Percentiles rank a stretch among this genome's conserved stretches.
phyloP scores from a whole-genome alignment of 1,140 invertebrate species.

The Drosophila novamexicana region DNA sequence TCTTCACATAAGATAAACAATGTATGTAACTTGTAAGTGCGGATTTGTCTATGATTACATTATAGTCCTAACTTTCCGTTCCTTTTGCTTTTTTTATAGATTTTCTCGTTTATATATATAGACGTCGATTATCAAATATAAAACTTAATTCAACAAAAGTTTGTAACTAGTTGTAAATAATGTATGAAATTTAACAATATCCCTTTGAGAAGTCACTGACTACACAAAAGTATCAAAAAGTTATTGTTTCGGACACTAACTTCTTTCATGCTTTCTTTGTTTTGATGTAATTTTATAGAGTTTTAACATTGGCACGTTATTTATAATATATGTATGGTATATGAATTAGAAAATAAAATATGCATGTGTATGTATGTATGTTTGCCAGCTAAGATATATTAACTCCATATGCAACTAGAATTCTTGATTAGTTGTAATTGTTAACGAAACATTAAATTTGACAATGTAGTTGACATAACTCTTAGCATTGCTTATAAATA shows the following conservation, averaged over 20 bases:
- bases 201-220: conserved; percentile 45
- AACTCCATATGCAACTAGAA: conserved; percentile 36
- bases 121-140: conserved; percentile 42
- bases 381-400: conserved; percentile 4
- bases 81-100: conserved; percentile 1
- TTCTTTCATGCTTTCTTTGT: conserved; percentile 32
- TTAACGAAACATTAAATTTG: conserved; percentile 26
- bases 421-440: conserved; percentile 30
- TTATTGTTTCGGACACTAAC: conserved; percentile 30
- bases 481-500: conserved; percentile 1
- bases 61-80: conserved; percentile 24
- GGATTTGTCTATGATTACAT: conserved; percentile 2
- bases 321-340: conserved; percentile 50
- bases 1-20: neutral
- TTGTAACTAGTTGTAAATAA: conserved; percentile 29
- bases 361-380: conserved; percentile 15
- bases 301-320: conserved; percentile 76
- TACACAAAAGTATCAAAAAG: conserved; percentile 53
- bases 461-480: neutral
- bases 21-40: neutral
- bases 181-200: conserved; percentile 30
- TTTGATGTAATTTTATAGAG: conserved; percentile 45
- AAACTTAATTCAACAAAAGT: conserved; percentile 58
- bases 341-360: conserved; percentile 36
- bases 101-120: conserved; percentile 4